A percentile compares a stretch with the other conserved stretches of the same genome.
phyloP scores from a whole-genome alignment of 2,888 invertebrate species.

The Plebejus melissa region DNA sequence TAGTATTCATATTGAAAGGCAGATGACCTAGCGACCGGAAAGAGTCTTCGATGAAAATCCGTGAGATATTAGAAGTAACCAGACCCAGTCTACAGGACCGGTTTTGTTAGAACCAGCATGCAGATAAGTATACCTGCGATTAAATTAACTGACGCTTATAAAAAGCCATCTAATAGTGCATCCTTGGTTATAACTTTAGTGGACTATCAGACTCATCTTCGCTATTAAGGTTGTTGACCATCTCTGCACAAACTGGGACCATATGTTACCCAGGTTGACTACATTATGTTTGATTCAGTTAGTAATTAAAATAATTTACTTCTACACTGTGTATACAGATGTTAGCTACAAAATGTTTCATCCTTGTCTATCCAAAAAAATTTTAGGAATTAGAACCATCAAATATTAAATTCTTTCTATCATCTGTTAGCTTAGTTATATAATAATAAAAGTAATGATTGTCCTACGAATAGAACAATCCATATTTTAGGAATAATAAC shows the following conservation, averaged over 20 bases:
- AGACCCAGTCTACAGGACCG: neutral
- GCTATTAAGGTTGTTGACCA: neutral
- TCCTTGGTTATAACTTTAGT: neutral
- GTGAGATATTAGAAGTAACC: constrained; percentile 1
- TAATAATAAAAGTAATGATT: too few species aligned
- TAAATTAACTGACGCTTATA: constrained; percentile 9
- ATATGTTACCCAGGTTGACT: neutral
- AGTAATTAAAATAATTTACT: too few species aligned
- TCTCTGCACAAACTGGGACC: neutral
- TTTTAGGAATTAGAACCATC: too few species aligned
- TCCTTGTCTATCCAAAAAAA: too few species aligned
- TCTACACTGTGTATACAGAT: too few species aligned
- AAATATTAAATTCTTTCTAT: too few species aligned
- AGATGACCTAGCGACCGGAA: constrained; percentile 13
- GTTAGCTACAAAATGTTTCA: too few species aligned
- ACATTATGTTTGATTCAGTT: too few species aligned
- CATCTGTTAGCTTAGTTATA: too few species aligned
- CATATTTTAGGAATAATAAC: too few species aligned
- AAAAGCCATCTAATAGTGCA: constrained; percentile 4
- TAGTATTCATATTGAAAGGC: neutral
- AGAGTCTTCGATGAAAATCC: constrained; percentile 1
- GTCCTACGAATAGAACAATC: too few species aligned
- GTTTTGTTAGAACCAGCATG: constrained; percentile 11
- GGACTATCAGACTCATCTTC: neutral
- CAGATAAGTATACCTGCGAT: neutral